Evolutionary conservation across 1,140 invertebrate species (phyloP).

Genomic region (Helicoverpa armigera): DNA sequence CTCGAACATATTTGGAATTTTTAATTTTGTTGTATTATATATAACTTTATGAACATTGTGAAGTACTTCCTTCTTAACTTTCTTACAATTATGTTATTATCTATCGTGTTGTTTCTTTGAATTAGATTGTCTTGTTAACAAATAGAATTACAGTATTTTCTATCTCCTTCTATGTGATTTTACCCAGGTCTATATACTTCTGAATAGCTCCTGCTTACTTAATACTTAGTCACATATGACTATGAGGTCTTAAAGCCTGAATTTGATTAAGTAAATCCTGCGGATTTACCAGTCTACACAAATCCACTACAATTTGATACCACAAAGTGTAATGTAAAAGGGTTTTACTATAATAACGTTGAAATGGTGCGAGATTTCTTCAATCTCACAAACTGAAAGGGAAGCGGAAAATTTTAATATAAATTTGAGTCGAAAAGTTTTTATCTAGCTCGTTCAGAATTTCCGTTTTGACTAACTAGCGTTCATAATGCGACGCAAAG

Average conservation of each 20-base stretch:
- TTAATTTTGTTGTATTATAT: neutral
- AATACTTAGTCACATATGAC: too few relatives aligned
- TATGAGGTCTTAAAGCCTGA: too few relatives aligned
- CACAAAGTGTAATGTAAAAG: neutral
- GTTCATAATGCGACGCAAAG: neutral
- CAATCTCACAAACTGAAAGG: constrained; percentile 3
- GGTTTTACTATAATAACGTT: constrained; percentile 4
- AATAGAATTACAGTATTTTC: too few relatives aligned
- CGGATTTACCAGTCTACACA: too few relatives aligned
- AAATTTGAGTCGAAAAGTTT: constrained; percentile 7
- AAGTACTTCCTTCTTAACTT: neutral
- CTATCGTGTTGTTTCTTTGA: too few relatives aligned
- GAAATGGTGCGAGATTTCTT: neutral
- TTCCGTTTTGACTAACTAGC: neutral
- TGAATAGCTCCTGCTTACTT: too few relatives aligned
- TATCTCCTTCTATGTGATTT: too few relatives aligned
- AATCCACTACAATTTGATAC: neutral
- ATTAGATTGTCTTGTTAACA: too few relatives aligned
- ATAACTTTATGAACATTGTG: neutral
- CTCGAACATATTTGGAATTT: neutral
- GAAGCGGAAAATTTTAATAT: constrained; percentile 30
- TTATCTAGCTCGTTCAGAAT: neutral
- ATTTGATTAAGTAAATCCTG: too few relatives aligned
- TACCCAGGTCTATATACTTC: too few relatives aligned
- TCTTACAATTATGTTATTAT: neutral